Evolutionary conservation across 1,140 invertebrate genomes (phyloP).

Genomic region (Lepidurus couesii): DNA sequence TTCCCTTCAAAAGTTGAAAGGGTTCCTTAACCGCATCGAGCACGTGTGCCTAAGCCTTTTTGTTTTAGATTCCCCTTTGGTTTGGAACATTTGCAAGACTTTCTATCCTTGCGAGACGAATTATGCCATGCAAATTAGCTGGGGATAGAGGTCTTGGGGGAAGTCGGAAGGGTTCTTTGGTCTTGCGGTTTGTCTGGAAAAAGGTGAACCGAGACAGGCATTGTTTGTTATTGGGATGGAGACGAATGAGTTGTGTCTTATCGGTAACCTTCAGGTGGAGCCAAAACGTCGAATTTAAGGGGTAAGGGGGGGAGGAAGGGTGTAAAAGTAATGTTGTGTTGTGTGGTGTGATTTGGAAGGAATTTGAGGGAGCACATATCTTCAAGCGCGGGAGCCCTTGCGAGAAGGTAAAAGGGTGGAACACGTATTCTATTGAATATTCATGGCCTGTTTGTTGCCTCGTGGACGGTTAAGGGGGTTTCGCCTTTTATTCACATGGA

Average conservation of each 20-base stretch:
- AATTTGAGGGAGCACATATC: not conserved
- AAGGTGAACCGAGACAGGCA: not conserved
- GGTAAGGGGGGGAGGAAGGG: not conserved
- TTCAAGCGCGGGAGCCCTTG: not conserved
- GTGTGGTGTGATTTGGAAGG: not conserved
- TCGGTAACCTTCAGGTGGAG: slow-evolving; percentile 11
- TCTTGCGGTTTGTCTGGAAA: not conserved
- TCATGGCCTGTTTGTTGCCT: not conserved
- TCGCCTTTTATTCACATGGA: not conserved
- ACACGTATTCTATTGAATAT: not conserved
- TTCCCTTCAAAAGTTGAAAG: no score
- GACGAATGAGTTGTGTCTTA: not conserved
- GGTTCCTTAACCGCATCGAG: no score
- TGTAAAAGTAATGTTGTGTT: not conserved
- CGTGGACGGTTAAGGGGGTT: not conserved
- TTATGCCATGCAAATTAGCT: slow-evolving; percentile 1
- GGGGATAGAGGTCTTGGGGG: not conserved
- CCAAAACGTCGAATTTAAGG: not conserved
- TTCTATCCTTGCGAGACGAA: not conserved
- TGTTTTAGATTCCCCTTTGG: not conserved
- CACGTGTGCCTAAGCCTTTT: no score
- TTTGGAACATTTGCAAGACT: not conserved
- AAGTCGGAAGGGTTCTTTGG: not conserved
- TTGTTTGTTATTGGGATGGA: slow-evolving; percentile 10
- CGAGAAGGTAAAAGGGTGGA: not conserved